Conservation (phyloP, 2,888 invertebrate genomes). For the Urechis unicinctus region DNA sequence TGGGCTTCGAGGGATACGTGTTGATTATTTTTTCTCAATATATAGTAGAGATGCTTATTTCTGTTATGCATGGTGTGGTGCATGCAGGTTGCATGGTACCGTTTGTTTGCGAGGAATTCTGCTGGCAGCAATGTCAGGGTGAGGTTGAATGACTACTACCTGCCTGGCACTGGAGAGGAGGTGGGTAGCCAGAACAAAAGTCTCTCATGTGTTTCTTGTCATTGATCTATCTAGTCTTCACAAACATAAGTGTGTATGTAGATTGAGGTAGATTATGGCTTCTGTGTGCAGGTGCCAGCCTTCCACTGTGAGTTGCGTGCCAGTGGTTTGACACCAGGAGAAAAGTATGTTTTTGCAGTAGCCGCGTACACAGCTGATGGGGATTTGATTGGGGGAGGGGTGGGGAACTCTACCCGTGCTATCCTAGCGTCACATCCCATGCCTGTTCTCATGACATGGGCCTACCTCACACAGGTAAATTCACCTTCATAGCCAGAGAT, state of each 20-base stretch:
- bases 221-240: too few species aligned
- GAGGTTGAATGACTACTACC: conserved; percentile 42
- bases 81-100: conserved; percentile 49
- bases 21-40: too few species aligned
- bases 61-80: too few species aligned
- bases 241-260: not conserved
- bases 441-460: conserved; percentile 46
- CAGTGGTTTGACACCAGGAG: conserved; percentile 36
- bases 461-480: conserved; percentile 47
- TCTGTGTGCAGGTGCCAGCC: conserved; percentile 35
- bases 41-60: too few species aligned
- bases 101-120: conserved; percentile 41
- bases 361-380: conserved; percentile 48
- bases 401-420: conserved; percentile 45
- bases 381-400: conserved; percentile 43
- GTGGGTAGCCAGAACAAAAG: conserved; percentile 21
- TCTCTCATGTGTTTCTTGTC: not conserved
- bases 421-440: conserved; percentile 46
- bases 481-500: too few species aligned
- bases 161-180: conserved; percentile 45
- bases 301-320: conserved; percentile 38
- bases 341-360: conserved; percentile 47
- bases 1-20: too few species aligned
- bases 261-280: not conserved
- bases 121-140: conserved; percentile 45